These are phyloP conservation scores for Miltochrista miniata DNA, from an alignment of 2,888 invertebrate species.

Conservation along the genomic window DNA sequence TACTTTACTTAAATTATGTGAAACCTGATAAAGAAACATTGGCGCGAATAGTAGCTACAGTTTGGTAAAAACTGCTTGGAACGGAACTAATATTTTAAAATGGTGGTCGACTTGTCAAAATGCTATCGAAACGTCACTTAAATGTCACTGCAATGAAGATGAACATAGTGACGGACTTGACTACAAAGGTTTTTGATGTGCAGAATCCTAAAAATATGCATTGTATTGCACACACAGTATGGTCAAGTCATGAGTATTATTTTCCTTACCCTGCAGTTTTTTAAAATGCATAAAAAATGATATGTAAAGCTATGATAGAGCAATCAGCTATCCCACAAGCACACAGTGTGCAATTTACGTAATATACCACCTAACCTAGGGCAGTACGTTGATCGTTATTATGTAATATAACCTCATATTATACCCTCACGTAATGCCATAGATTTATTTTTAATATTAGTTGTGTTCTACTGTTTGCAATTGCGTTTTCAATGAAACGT, in stretches of 20 bases:
- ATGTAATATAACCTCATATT: constrained; percentile 12
- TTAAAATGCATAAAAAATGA: constrained; percentile 1
- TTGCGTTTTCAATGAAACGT: no score
- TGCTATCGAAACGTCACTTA: no score
- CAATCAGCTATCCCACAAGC: not conserved
- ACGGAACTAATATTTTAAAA: no score
- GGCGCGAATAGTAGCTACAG: constrained; percentile 7
- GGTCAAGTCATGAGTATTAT: not conserved
- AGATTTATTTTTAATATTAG: constrained; percentile 19
- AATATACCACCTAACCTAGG: constrained; percentile 12
- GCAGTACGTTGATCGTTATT: constrained; percentile 14
- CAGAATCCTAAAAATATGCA: no score
- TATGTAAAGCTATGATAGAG: constrained; percentile 14
- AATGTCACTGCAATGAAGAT: no score
- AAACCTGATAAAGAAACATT: constrained; percentile 5
- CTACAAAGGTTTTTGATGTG: no score
- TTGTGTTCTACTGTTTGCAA: no score
- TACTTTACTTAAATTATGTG: constrained; percentile 11
- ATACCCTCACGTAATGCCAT: not conserved
- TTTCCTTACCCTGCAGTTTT: not conserved
- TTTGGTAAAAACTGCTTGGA: no score
- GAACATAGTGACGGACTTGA: no score
- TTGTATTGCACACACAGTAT: no score
- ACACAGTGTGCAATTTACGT: constrained; percentile 14
- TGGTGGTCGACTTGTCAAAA: no score